Percentiles rank a stretch among this genome's conserved stretches.
Conservation (phyloP, 2,797 vertebrate species). For the Craterocephalus amniculus region DNA sequence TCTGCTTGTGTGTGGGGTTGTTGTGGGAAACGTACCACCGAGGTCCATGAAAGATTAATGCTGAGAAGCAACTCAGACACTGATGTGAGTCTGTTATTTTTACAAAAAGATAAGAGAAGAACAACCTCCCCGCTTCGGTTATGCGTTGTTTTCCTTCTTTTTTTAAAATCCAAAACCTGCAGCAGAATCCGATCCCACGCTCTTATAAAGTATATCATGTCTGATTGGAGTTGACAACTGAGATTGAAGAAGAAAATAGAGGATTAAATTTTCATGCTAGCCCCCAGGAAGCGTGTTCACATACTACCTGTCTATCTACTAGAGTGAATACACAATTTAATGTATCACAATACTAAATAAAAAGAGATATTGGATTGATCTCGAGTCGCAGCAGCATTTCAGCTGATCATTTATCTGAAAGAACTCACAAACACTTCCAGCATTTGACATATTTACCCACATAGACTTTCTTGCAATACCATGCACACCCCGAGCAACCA, state of each 20-base stretch:
- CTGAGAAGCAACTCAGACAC: slow-evolving; percentile 46
- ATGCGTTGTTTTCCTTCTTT: background rate
- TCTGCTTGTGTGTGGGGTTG: slow-evolving; percentile 48
- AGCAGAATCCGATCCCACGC: background rate
- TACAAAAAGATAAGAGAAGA: slow-evolving; percentile 12
- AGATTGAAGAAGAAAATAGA: background rate
- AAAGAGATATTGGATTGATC: too few species aligned
- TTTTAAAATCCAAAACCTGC: background rate
- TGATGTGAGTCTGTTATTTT: slow-evolving; percentile 43
- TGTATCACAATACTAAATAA: background rate
- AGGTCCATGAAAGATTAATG: slow-evolving; percentile 73
- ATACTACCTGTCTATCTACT: background rate
- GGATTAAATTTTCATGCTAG: background rate
- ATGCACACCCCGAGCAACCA: too few species aligned
- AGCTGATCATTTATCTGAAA: too few species aligned
- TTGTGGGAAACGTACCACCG: slow-evolving; percentile 41
- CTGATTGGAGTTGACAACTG: background rate
- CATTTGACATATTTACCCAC: too few species aligned
- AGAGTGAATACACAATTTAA: background rate
- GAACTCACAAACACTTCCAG: too few species aligned
- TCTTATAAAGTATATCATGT: background rate
- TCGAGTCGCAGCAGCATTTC: too few species aligned
- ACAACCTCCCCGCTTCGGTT: slow-evolving; percentile 16
- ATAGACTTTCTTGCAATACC: too few species aligned
- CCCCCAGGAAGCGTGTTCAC: background rate